Conservation (phyloP, 2,113 vertebrate genomes). For the Dromaius novaehollandiae region DNA sequence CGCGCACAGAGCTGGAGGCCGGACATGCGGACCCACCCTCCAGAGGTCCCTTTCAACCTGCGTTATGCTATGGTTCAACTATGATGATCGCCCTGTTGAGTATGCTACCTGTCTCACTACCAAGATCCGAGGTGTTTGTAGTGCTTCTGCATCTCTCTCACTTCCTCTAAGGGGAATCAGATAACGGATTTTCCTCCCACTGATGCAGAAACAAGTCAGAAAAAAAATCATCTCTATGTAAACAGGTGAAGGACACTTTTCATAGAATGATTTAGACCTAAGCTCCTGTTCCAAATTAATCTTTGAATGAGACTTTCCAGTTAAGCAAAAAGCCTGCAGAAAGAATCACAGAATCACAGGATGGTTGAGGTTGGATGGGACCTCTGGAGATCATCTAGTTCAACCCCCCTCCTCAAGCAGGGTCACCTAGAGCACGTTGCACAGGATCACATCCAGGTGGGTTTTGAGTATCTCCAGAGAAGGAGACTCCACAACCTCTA, state of each 20-base stretch:
- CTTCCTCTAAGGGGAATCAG: not conserved
- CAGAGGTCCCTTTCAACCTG: not conserved
- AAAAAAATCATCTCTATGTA: not conserved
- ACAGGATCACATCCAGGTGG: too few species aligned
- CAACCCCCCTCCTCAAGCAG: too few species aligned
- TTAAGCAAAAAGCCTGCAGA: not conserved
- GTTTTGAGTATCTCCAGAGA: too few species aligned
- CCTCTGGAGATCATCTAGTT: too few species aligned
- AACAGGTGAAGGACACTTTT: not conserved
- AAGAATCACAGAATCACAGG: not conserved
- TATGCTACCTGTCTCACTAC: not conserved
- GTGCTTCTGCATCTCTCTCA: not conserved
- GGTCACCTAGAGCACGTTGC: too few species aligned
- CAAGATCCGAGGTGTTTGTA: fast-evolving
- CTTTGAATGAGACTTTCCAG: not conserved
- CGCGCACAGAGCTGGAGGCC: fast-evolving
- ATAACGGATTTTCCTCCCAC: not conserved
- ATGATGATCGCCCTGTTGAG: too few species aligned
- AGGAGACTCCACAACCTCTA: too few species aligned
- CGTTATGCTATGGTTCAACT: not conserved
- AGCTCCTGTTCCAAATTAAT: not conserved
- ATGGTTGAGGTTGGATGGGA: too few species aligned
- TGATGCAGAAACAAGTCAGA: not conserved
- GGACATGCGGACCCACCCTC: not conserved
- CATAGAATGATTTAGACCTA: not conserved